Evolutionary conservation across 2,113 vertebrate species (phyloP).

Genomic region (Odocoileus virginianus): DNA sequence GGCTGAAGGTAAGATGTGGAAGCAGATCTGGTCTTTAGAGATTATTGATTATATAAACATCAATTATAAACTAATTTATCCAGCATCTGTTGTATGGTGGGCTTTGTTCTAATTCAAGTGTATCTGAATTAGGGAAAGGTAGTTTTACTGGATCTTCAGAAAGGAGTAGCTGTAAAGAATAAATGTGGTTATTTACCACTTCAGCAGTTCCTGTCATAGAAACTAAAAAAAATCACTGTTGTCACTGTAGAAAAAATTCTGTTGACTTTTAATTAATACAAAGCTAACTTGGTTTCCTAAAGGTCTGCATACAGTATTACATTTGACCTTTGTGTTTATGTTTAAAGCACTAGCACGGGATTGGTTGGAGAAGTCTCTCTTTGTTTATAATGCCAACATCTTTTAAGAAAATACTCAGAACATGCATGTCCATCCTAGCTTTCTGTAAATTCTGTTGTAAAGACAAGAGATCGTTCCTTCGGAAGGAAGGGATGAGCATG

Average conservation of each 20-base stretch:
- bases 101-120: neutral
- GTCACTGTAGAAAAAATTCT: neutral
- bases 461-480: neutral
- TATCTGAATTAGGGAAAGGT: neutral
- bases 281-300: conserved; percentile 17
- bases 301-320: neutral
- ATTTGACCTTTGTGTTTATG: neutral
- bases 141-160: neutral
- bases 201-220: neutral
- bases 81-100: neutral
- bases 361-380: neutral
- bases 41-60: neutral
- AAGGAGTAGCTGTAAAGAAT: neutral
- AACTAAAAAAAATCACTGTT: neutral
- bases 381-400: neutral
- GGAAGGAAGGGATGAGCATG: neutral
- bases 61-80: neutral
- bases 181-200: neutral
- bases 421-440: neutral
- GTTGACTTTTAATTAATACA: neutral
- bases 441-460: neutral
- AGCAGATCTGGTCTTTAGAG: neutral
- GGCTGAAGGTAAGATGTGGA: neutral
- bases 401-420: neutral
- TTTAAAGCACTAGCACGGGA: neutral